Evolutionary conservation across 2,888 invertebrate genomes (phyloP).

Genomic region (Paralinhomoeus sp.): DNA sequence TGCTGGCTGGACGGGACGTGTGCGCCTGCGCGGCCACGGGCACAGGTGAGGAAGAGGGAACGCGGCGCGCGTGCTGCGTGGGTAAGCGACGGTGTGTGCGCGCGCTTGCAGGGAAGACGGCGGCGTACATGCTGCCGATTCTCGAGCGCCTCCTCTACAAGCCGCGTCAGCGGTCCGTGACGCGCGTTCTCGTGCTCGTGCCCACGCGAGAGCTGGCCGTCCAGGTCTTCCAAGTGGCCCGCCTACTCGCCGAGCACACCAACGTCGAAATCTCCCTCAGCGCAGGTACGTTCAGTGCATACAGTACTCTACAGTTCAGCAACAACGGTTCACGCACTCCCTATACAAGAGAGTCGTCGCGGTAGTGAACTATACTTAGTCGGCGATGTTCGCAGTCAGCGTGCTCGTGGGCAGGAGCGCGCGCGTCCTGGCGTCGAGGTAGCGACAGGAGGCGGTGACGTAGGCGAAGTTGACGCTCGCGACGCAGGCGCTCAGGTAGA

Average conservation of each 20-base stretch:
- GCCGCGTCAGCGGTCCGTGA: slow-evolving; percentile 40
- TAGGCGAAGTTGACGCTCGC: slow-evolving; percentile 12
- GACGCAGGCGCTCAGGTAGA: slow-evolving; percentile 19
- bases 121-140: slow-evolving; percentile 92
- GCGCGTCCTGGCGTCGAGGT: slow-evolving; percentile 16
- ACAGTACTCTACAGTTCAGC: not conserved
- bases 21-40: slow-evolving; percentile 98
- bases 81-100: not conserved
- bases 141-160: slow-evolving; percentile 72
- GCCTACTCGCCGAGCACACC: slow-evolving; percentile 67
- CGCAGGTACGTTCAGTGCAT: slow-evolving; percentile 18
- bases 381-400: no score
- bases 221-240: slow-evolving; percentile 81
- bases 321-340: not conserved
- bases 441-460: slow-evolving; percentile 16
- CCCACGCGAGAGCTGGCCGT: slow-evolving; percentile 93
- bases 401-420: slow-evolving; percentile 13
- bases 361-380: no score
- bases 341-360: no score
- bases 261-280: slow-evolving; percentile 27
- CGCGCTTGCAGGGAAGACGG: slow-evolving; percentile 69
- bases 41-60: slow-evolving; percentile 26
- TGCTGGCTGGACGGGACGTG: slow-evolving; percentile 69
- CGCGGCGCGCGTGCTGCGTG: not conserved
- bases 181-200: slow-evolving; percentile 69